phyloP scores from a whole-genome alignment of 1,140 invertebrate genomes.

The Micrasema minimum region DNA sequence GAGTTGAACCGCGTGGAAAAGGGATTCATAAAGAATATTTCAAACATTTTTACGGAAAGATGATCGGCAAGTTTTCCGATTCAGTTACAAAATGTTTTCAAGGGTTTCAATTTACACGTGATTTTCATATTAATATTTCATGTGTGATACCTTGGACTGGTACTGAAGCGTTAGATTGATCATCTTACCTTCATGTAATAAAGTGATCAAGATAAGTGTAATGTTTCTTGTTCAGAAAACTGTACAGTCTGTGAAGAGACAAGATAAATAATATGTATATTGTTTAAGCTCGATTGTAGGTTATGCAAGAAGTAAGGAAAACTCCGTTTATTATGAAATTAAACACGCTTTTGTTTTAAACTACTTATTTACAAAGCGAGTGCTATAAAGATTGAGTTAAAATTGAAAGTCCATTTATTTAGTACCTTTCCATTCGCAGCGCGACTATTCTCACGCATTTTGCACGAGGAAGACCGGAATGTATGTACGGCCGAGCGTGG shows the following conservation, averaged over 20 bases:
- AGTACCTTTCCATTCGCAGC: background rate
- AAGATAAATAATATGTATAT: too few relatives aligned
- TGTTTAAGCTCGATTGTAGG: background rate
- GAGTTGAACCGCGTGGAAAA: slow-evolving; percentile 30
- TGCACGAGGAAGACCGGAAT: slow-evolving; percentile 44
- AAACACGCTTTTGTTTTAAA: too few relatives aligned
- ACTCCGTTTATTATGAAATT: background rate
- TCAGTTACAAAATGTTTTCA: background rate
- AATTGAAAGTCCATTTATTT: background rate
- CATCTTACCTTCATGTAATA: too few relatives aligned
- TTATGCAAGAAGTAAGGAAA: background rate
- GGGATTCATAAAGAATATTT: background rate
- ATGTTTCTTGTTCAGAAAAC: too few relatives aligned
- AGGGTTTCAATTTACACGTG: background rate
- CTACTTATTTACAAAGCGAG: background rate
- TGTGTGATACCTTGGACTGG: too few relatives aligned
- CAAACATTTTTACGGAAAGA: background rate
- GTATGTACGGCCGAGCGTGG: slow-evolving; percentile 40
- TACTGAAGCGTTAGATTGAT: too few relatives aligned
- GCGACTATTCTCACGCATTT: slow-evolving; percentile 32
- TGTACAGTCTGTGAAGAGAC: too few relatives aligned
- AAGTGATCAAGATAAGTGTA: too few relatives aligned
- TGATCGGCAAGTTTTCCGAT: background rate
- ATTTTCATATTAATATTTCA: too few relatives aligned
- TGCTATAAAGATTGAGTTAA: background rate